Percentiles rank a stretch among this genome's conserved stretches.
These are phyloP conservation scores for Microtus pennsylvanicus DNA, from an alignment of 2,113 vertebrate species.

Conservation along the genomic window DNA sequence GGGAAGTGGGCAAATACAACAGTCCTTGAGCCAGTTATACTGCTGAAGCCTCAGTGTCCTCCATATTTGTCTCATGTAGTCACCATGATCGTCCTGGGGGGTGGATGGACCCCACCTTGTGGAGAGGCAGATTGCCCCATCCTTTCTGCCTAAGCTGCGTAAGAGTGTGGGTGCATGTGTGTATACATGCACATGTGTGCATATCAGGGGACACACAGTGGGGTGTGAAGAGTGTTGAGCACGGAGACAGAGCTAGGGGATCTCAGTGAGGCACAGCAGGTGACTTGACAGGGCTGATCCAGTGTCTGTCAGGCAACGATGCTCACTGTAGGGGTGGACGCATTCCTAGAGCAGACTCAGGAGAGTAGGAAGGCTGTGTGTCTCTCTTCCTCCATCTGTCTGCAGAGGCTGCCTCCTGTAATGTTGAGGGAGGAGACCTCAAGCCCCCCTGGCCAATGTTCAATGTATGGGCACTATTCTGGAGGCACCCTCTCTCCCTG, in stretches of 20 bases:
- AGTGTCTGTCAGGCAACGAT: background rate
- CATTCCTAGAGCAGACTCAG: background rate
- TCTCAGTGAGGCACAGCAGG: background rate
- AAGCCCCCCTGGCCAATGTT: background rate
- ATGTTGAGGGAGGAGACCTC: background rate
- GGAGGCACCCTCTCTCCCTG: background rate
- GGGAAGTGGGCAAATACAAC: background rate
- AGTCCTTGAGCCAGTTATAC: fast-evolving
- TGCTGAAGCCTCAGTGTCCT: fast-evolving
- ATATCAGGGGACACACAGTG: background rate
- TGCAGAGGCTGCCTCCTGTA: background rate
- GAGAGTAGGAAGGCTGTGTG: background rate
- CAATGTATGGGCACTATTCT: background rate
- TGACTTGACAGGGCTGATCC: fast-evolving
- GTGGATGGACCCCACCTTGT: background rate
- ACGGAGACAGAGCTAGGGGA: background rate
- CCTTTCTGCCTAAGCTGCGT: background rate
- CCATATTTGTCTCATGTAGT: fast-evolving
- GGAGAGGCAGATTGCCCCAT: background rate
- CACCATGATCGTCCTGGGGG: background rate
- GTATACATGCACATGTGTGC: too few relatives aligned
- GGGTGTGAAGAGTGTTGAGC: background rate
- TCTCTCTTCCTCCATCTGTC: background rate
- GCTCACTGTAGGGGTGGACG: fast-evolving
- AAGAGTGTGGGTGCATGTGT: background rate